These are phyloP conservation scores for Ophiodon elongatus DNA, from an alignment of 2,113 vertebrate genomes.

Conservation along the genomic window DNA sequence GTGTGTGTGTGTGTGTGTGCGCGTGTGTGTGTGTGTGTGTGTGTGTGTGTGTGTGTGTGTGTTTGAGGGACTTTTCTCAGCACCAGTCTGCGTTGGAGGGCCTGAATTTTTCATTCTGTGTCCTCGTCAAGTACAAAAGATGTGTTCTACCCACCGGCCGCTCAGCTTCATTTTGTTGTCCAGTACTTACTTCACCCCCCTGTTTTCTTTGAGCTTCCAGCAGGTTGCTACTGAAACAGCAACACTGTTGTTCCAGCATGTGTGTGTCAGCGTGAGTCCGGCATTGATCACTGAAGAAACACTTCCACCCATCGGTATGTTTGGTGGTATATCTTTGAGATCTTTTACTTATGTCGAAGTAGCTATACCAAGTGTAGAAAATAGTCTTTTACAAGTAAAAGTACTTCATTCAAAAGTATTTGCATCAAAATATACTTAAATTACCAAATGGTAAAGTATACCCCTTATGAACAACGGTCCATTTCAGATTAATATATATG, in stretches of 20 bases:
- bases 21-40: slow-evolving; percentile 33
- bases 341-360: background rate
- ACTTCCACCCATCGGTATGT: slow-evolving; percentile 26
- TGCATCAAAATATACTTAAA: background rate
- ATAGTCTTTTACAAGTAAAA: background rate
- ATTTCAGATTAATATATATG: background rate
- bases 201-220: slow-evolving; percentile 44
- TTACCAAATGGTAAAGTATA: background rate
- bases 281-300: slow-evolving; percentile 49
- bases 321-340: slow-evolving; percentile 23
- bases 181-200: slow-evolving; percentile 36
- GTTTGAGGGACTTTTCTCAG: slow-evolving; percentile 26
- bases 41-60: slow-evolving; percentile 29
- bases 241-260: slow-evolving; percentile 26
- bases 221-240: slow-evolving; percentile 50
- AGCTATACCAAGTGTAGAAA: background rate
- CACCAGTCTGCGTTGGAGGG: slow-evolving; percentile 13
- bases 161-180: slow-evolving; percentile 44
- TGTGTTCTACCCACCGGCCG: slow-evolving; percentile 32
- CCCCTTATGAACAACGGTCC: background rate
- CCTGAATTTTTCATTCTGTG: slow-evolving; percentile 37
- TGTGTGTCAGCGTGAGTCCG: slow-evolving; percentile 32
- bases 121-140: slow-evolving; percentile 41
- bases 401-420: background rate
- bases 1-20: slow-evolving; percentile 20